Percentiles rank a stretch among this genome's conserved stretches.
Conservation (phyloP, 2,113 vertebrate species). For the Sula dactylatra region DNA sequence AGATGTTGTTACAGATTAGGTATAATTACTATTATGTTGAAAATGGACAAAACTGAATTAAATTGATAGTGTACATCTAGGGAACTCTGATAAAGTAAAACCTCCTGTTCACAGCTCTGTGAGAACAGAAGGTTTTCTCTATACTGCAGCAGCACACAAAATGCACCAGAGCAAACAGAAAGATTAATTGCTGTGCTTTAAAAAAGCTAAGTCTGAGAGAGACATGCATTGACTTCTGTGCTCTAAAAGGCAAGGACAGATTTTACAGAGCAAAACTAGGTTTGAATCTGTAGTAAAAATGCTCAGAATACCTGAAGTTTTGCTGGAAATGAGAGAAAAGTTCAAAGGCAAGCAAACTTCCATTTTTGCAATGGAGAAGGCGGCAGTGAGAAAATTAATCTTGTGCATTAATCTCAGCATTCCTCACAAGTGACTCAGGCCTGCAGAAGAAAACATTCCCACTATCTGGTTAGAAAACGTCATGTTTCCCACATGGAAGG, state of each 20-base stretch:
- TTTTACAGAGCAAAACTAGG: not conserved
- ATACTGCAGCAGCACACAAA: not conserved
- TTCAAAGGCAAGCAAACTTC: not conserved
- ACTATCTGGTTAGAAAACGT: conserved; percentile 58
- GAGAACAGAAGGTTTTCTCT: not conserved
- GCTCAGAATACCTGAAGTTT: not conserved
- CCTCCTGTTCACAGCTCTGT: not conserved
- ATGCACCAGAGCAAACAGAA: not conserved
- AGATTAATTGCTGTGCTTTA: not conserved
- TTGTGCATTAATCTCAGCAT: conserved; percentile 68
- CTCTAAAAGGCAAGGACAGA: not conserved
- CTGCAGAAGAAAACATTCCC: conserved; percentile 59
- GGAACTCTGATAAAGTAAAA: not conserved
- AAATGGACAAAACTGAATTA: not conserved
- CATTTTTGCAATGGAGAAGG: conserved; percentile 3
- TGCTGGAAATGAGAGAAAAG: not conserved
- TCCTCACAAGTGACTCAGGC: conserved; percentile 69
- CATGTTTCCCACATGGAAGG: conserved; percentile 67
- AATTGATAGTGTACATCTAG: not conserved
- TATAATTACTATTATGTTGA: not conserved
- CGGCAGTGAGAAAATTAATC: conserved; percentile 49
- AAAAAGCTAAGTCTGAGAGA: not conserved
- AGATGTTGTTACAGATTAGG: not conserved
- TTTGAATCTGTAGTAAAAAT: not conserved
- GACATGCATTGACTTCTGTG: not conserved